phyloP scores from a whole-genome alignment of 2,888 invertebrate species.

The Rotaria socialis region DNA sequence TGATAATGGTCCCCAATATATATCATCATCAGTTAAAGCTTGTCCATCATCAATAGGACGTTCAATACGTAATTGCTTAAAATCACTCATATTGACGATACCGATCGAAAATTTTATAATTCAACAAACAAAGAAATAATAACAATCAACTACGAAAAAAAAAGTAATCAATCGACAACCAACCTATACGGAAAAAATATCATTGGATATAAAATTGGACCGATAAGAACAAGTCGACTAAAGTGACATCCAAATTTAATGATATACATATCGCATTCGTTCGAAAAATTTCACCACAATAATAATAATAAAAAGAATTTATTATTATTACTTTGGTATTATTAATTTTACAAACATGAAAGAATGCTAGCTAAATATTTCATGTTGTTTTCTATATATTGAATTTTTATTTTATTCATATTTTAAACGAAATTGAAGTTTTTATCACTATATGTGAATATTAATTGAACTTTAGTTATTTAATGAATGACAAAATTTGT shows the following conservation, averaged over 20 bases:
- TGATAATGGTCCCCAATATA: conserved; percentile 38
- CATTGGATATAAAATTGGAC: neutral
- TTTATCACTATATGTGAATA: too few relatives aligned
- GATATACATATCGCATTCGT: too few relatives aligned
- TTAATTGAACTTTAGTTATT: too few relatives aligned
- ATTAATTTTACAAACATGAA: too few relatives aligned
- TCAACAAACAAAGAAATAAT: neutral
- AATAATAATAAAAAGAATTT: too few relatives aligned
- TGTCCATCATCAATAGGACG: conserved; percentile 38
- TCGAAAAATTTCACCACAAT: too few relatives aligned
- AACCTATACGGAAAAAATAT: neutral
- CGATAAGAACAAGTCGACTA: neutral
- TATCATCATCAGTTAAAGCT: conserved; percentile 40
- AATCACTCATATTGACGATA: conserved; percentile 31
- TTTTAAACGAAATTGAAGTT: too few relatives aligned
- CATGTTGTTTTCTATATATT: too few relatives aligned
- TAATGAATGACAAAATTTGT: too few relatives aligned
- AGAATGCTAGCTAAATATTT: too few relatives aligned
- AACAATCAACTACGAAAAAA: neutral
- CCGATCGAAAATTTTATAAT: neutral
- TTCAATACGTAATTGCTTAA: conserved; percentile 43
- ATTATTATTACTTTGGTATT: too few relatives aligned
- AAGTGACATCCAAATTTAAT: neutral
- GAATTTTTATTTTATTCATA: too few relatives aligned
- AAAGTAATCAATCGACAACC: neutral